These are phyloP conservation scores for Australoheros scitulus DNA, from an alignment of 2,113 vertebrate genomes.

Conservation along the genomic window DNA sequence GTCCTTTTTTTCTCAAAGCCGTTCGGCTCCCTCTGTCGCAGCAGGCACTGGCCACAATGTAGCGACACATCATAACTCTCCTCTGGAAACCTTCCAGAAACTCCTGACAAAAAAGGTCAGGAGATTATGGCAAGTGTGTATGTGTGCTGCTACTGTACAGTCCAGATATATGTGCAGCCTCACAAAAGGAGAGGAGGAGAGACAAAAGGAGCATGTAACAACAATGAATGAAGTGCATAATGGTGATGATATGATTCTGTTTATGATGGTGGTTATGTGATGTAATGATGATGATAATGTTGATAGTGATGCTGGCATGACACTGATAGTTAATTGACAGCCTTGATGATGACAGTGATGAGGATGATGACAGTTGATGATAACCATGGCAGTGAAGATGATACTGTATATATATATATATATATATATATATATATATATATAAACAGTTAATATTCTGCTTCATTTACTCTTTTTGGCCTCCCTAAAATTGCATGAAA, in stretches of 20 bases:
- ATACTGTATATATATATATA: neutral
- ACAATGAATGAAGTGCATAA: neutral
- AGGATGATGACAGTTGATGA: neutral
- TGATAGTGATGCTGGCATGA: neutral
- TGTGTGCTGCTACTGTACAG: neutral
- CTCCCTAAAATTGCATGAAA: neutral
- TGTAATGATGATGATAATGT: neutral
- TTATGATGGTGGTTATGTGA: neutral
- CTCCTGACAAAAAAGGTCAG: slow-evolving; percentile 62
- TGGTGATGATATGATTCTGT: neutral
- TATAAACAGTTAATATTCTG: too few relatives aligned
- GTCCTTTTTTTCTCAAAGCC: slow-evolving; percentile 13
- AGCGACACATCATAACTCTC: slow-evolving; percentile 47
- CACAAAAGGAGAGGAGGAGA: neutral
- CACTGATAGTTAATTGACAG: neutral
- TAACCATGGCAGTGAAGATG: neutral
- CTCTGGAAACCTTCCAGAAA: slow-evolving; percentile 54
- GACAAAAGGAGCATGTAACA: neutral
- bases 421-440: too few relatives aligned
- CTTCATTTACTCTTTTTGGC: neutral
- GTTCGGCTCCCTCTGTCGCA: slow-evolving; percentile 30
- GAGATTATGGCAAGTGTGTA: slow-evolving; percentile 12
- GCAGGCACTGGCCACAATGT: slow-evolving; percentile 26
- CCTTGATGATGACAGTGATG: neutral
- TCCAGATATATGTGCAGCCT: neutral